Evolutionary conservation across 2,888 invertebrate genomes (phyloP), one percentile per base, ranked within the genome.

Genomic region (Drosophila mimica): DNA sequence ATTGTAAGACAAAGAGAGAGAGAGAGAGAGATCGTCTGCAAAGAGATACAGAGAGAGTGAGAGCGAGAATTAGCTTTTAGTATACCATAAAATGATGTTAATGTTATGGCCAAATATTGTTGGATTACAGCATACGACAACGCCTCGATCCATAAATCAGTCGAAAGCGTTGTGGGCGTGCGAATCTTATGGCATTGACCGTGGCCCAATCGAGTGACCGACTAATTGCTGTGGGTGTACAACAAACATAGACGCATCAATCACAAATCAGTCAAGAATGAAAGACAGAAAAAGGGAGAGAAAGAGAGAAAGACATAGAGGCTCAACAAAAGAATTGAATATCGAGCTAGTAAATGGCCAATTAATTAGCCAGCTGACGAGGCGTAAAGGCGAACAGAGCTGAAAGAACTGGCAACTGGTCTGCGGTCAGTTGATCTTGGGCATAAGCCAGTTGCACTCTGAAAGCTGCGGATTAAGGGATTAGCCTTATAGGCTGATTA

Each of bases 301-400:
- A 53, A 11, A 20, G 51, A 17, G 17, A 4, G 7, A n/a, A 4
- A 28, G n/a, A 36, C 11, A 34, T 17, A 17, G 2, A 20, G 15
- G 54, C 34, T 17, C 17, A 17, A 36, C 11, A 36, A 54, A 36
- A 54, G 7, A 56, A 36, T 38, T 38, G 72, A 79, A 88, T 89
- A 85, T 89, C 90, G 79, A 79, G 74, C 83, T 79, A 85, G 88
- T 88, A 91, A 89, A 81, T 77, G 85, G 73, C 74, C 79, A 91
- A 89, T 89, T 89, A 89, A 91, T 88, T 83, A 89, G 75, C 64
- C 68, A 33, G 25, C 40, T 17, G 40, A 70, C 83, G 62, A 60
- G 70, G 49, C 79, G 66, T 43, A 58, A 60, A 76, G 58, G 34
- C 49, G 38, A 33, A 59, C 36, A 11, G 36, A 59, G 31, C 31